Evolutionary conservation across 2,113 vertebrate species (phyloP), one percentile per base, ranked within the genome.

Genomic region (Vombatus ursinus): DNA sequence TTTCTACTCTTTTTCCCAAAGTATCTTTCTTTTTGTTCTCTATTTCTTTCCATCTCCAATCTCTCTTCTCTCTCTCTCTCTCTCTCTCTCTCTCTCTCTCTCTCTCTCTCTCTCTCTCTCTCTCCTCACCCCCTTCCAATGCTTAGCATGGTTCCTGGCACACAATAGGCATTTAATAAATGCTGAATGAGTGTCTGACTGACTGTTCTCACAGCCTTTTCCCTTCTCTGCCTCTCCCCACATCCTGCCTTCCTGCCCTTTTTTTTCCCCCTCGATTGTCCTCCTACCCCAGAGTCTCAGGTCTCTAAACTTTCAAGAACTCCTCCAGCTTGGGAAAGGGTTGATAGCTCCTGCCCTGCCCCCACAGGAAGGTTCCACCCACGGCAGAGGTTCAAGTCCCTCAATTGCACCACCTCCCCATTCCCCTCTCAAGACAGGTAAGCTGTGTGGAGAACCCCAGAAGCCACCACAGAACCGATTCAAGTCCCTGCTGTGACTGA

Each of bases 401-500:
- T 68, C 61, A 37, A 12, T 68, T 37, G 61, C 31, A 61, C 57
- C 57, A 28, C 54, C 26, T 61, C 26, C 26, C 26, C 28, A n/a
- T 68, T 68, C 61, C 31, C 31, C 61, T 4, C 12, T 31, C 61
- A 11, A 68, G 12, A 37, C 14, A 37, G 61, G 31, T 68, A 12
- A 68, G 28, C 57, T 28, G 37, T 3, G 11, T n/a, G 61, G 31
- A n/a, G 31, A 37, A 0, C 10, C 11, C 11, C 57, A 31, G 57
- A 26, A 61, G 2, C 57, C 11, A 31, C 9, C 28, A 26, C 57
- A 31, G 28, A 12, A 61, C 0, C 0, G 2, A 3, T 31, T 0
- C 11, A 6, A 31, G 57, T 31, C 57, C 0, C 57, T 11, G 28
- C 3, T 37, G 28, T 14, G 3, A 14, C 61, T 68, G 57, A 37